Evolutionary conservation across 2,797 vertebrate species (phyloP), one percentile per base, ranked within the genome.

Genomic region (Phalanger gymnotis): DNA sequence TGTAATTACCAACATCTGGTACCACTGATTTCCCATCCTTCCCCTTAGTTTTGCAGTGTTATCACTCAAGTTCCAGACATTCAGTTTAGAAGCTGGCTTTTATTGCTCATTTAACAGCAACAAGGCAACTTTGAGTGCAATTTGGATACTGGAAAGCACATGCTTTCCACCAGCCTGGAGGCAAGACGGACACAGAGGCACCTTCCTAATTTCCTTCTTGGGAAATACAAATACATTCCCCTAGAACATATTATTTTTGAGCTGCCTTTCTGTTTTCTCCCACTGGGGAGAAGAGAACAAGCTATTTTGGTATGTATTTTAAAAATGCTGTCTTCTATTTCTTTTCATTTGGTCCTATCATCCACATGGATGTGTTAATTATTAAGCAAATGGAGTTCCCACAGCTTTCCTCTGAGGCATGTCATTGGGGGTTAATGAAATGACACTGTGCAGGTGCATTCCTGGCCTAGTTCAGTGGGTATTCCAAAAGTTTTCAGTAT

Each of bases 1-100:
- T 97, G 96, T 97, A 98, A 98, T 98, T 97, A 97, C 91, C 95
- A 98, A 96, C 98, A 97, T 98, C 97, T 98, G 97, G 95, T 97
- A 58, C 58, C 95, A 92, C 96, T 95, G 96, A 96, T 96, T 96
- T 96, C 94, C 94, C 89, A 95, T 94, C 54, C 54, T 25, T 92
- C 93, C 90, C 47, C n/a, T 97, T 97, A 93, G 89, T 96, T 97
- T 98, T 96, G 90, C 57, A 95, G 91, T 54, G 90, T 96, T 97
- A 97, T 90, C 96, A 94, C 92, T 94, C 91, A 96, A 93, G 93
- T 94, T 97, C 58, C 91, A 97, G 95, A 96, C 95, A 93, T 95
- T 96, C 87, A 95, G 97, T 97, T 94, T 51, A 93, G 94, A 97
- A 97, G 89, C 92, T 91, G 53, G 92, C 53, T 96, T 98, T 98